Evolutionary conservation across 2,113 vertebrate species (phyloP), one percentile per base, ranked within the genome.

Genomic region (Athene cunicularia): DNA sequence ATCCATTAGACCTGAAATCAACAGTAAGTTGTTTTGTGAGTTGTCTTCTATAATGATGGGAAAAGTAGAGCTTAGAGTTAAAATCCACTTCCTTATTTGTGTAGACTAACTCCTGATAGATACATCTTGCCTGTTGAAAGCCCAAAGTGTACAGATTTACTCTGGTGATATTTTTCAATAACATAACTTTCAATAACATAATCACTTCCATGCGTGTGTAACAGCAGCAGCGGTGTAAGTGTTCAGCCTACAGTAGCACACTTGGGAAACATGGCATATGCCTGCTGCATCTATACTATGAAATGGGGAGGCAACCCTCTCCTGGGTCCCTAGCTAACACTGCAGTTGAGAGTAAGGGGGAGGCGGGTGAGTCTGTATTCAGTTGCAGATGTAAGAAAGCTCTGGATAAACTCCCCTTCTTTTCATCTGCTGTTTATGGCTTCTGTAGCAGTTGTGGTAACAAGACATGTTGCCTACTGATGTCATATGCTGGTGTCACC

Each of bases 1-100:
- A 99, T 92, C 98, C 98, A 10, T 90, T 93, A 55, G 98, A 98
- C 59, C 95, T 98, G 79, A 98, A 96, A 86, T 98, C 99, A 86
- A 95, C 97, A 55, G 99, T 99, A 98, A 99, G 99, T 98, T 82
- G 13, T 49, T 67, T 77, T 8, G 3, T 63, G 14, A 85, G 27
- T 79, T 91, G 11, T 8, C 89, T 83, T 84, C 43, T 67, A 1
- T 52, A 91, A 75, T 37, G 9, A 19, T 64, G 13, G 14, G 26
- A 59, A 60, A 79, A 71, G 6, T 43, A 67, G n/a, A n/a, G 6
- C n/a, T 87, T 59, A 10, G 43, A 72, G 20, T 76, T 80, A 68
- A 92, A 59, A 58, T 43, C 3, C 7, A 1, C 2, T 49, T 66
- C 27, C 13, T 77, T 87, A 1, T 79, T 64, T 87, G 15, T 49